Evolutionary conservation across 2,888 invertebrate genomes (phyloP).

Genomic region (Ichneumoninae sp.): DNA sequence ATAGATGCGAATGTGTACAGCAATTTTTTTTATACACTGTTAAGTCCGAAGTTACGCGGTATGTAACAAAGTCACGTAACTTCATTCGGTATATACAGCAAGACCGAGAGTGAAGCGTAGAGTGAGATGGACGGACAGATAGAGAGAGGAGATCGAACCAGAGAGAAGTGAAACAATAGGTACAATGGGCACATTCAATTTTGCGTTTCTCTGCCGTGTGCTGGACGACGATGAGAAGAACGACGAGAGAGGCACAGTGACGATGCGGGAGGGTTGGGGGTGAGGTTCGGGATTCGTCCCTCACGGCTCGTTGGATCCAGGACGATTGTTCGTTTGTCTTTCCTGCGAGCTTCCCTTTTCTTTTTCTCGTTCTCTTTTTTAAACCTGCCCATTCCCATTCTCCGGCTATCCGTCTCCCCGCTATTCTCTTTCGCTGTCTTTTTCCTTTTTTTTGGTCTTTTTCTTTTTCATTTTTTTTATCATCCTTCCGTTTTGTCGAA

Average conservation of each 20-base stretch:
- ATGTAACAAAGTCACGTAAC: slow-evolving; percentile 60
- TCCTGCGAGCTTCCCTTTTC: slow-evolving; percentile 55
- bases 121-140: slow-evolving; percentile 21
- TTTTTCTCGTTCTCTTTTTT: slow-evolving; percentile 46
- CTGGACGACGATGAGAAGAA: slow-evolving; percentile 64
- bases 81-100: slow-evolving; percentile 30
- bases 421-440: slow-evolving; percentile 31
- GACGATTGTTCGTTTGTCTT: slow-evolving; percentile 69
- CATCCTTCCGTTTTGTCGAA: slow-evolving; percentile 18
- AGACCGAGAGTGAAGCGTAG: slow-evolving; percentile 30
- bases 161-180: slow-evolving; percentile 65
- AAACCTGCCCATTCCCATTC: slow-evolving; percentile 47
- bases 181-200: slow-evolving; percentile 66
- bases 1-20: slow-evolving; percentile 24
- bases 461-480: not conserved
- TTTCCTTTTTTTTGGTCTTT: slow-evolving; percentile 4
- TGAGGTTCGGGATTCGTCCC: slow-evolving; percentile 64
- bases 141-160: slow-evolving; percentile 30
- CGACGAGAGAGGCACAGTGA: slow-evolving; percentile 31
- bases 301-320: slow-evolving; percentile 66
- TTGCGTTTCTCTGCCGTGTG: slow-evolving; percentile 60
- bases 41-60: slow-evolving; percentile 37
- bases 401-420: slow-evolving; percentile 28
- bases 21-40: not conserved
- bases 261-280: slow-evolving; percentile 2